Base-by-base conservation (phyloP, 2,113 vertebrate genomes). In the Pseudopodoces humilis region DNA sequence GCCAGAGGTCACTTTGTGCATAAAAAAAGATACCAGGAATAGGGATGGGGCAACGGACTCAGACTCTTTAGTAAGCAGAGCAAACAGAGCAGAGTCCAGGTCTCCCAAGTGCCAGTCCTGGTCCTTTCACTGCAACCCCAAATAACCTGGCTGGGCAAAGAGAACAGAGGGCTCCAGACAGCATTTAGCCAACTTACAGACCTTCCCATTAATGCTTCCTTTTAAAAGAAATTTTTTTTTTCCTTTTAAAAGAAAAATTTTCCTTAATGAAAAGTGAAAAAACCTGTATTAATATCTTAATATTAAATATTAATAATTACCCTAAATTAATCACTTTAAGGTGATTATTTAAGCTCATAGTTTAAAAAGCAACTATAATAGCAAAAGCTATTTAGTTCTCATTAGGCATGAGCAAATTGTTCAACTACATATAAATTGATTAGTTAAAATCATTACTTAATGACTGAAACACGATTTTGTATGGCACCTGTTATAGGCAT, bases 11-110 rank as follows among this genome's bases (percentile, higher is more conserved):
- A 30, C n/a, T 31, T 59, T 43, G 47, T 7, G 43, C 41, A 44
- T 12, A 28, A 33, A 63, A 65, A 55, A 39, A 53, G 75, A 43
- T 49, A 49, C 60, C 63, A 43, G 70, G 70, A 83, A 84, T 1
- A 24, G 64, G 31, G 46, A 86, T 84, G 91, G 55, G 79, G 85
- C 56, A 93, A 93, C 4, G n/a, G 50, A 15, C 50, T 17, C 3
- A 65, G 82, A 62, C 49, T 79, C 67, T 85, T 85, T 67, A 30
- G 87, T 63, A 90, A 92, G 91, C 82, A 88, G 9, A 5, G 60
- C 82, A 94, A 97, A 94, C 87, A 96, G 91, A 94, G 76, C 92
- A 90, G 93, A 89, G 89, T 87, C 67, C 89, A 50, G 21, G 58
- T 4, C 17, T 39, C 22, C 11, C 0, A 7, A 8, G 18, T 8